Evolutionary conservation across 2,113 vertebrate species (phyloP).

Genomic region (Hippopotamus amphibius): DNA sequence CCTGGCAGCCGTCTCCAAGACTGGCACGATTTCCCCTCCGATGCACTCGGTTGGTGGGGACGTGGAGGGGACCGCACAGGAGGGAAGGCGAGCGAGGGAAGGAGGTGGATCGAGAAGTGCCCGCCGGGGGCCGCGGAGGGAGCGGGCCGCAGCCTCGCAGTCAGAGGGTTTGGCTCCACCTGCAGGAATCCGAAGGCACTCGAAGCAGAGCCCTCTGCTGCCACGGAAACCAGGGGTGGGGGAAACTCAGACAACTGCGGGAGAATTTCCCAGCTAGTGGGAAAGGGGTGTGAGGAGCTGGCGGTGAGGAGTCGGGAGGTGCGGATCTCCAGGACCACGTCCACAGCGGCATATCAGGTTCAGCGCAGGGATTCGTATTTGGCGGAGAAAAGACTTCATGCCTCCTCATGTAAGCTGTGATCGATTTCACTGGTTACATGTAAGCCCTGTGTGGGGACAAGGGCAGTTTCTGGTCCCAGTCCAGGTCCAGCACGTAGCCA

Average conservation of each 20-base stretch:
- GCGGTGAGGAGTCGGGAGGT: neutral
- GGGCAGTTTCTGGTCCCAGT: neutral
- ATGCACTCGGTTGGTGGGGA: conserved; percentile 62
- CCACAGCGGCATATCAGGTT: neutral
- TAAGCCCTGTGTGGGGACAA: neutral
- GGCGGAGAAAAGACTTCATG: neutral
- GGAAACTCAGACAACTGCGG: neutral
- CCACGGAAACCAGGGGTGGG: neutral
- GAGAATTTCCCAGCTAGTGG: accelerated
- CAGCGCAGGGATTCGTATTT: neutral
- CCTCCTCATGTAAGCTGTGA: neutral
- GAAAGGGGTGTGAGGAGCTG: neutral
- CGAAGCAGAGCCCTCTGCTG: accelerated
- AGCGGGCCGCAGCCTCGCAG: conserved; percentile 51
- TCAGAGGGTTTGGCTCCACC: conserved; percentile 86
- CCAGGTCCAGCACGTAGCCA: neutral
- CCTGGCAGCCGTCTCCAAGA: conserved; percentile 64
- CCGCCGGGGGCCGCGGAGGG: neutral
- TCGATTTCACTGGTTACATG: neutral
- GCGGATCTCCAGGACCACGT: neutral
- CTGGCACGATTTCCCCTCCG: conserved; percentile 69
- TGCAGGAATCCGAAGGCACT: conserved; percentile 83
- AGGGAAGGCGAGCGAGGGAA: neutral
- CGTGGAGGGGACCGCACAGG: conserved; percentile 12
- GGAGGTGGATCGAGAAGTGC: neutral